Evolutionary conservation across 2,888 invertebrate species (phyloP), one percentile per base, ranked within the genome.

Genomic region (Unio pictorum): DNA sequence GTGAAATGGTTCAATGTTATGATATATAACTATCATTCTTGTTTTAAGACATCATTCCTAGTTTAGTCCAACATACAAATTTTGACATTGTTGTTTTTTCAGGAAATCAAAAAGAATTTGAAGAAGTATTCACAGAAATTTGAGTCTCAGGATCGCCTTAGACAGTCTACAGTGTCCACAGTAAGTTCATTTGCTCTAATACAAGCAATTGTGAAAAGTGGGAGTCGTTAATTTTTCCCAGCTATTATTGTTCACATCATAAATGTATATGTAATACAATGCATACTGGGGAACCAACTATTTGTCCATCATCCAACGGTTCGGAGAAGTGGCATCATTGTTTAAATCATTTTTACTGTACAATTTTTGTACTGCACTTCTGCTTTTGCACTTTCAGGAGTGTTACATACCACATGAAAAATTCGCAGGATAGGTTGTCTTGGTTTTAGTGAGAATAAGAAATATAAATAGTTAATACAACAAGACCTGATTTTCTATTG

Each of bases 81-180:
- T 4, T 45, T 45, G 15, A 45, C 11, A 45, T 45, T 45, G 45
- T 45, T 45, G 15, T 64, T 26, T 28, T 76, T 76, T 86, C 95
- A 97, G 92, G 97, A 99, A 58, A 96, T 98, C 78, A 97, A 96
- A 91, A 99, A 98, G 93, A 98, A 96, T 91, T 93, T 99, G 88
- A 99, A 99, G 93, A 97, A 97, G 89, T 98, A 96, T 92, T 96
- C 96, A 87, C 94, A 95, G 45, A 95, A 95, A 90, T 99, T 99
- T 90, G 98, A 99, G 90, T 95, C 95, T 87, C 97, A 99, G 91
- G 99, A 99, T 91, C 94, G 96, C 74, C 94, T 96, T 93, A 93
- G 96, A 69, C 93, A 95, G 90, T 96, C 94, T 75, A 95, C 96
- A 87, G 98, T 97, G 54, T 96, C 96, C 80, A 97, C 97, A 93